Evolutionary conservation across 2,888 invertebrate genomes (phyloP).

Genomic region (Epinotia bilunana): DNA sequence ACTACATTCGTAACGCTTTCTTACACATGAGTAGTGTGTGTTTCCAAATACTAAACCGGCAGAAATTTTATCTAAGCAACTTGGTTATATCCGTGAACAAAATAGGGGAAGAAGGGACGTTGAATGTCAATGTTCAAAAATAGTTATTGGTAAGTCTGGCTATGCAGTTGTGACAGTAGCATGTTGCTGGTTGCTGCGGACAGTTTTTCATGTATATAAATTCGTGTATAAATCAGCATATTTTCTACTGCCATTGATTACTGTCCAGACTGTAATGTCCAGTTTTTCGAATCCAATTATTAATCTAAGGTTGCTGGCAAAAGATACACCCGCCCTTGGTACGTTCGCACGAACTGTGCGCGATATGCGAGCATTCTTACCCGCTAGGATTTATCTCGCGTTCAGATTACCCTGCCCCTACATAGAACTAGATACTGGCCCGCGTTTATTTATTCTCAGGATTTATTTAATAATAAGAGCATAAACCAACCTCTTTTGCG

Average conservation of each 20-base stretch:
- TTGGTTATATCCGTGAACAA: not conserved
- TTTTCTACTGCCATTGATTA: too few relatives aligned
- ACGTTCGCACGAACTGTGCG: conserved; percentile 69
- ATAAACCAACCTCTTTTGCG: conserved; percentile 9
- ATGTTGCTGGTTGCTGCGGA: too few relatives aligned
- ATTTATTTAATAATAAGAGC: conserved; percentile 34
- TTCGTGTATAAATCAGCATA: not conserved
- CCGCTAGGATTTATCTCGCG: conserved; percentile 61
- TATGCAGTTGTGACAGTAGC: too few relatives aligned
- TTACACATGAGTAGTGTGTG: not conserved
- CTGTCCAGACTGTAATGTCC: not conserved
- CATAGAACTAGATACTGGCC: conserved; percentile 47
- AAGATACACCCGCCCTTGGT: conserved; percentile 62
- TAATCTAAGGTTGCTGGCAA: conserved; percentile 38
- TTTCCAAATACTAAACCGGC: not conserved
- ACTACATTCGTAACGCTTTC: not conserved
- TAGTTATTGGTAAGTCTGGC: too few relatives aligned
- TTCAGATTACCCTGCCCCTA: conserved; percentile 61
- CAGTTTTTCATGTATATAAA: too few relatives aligned
- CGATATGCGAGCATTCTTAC: conserved; percentile 64
- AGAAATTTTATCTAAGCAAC: not conserved
- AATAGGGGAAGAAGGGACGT: not conserved
- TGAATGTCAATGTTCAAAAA: too few relatives aligned
- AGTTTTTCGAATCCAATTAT: conserved; percentile 30
- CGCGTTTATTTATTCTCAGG: conserved; percentile 38